Percentiles rank a stretch among this genome's conserved stretches.
Conservation (phyloP, 2,113 vertebrate genomes). For the Furnarius figulus region DNA sequence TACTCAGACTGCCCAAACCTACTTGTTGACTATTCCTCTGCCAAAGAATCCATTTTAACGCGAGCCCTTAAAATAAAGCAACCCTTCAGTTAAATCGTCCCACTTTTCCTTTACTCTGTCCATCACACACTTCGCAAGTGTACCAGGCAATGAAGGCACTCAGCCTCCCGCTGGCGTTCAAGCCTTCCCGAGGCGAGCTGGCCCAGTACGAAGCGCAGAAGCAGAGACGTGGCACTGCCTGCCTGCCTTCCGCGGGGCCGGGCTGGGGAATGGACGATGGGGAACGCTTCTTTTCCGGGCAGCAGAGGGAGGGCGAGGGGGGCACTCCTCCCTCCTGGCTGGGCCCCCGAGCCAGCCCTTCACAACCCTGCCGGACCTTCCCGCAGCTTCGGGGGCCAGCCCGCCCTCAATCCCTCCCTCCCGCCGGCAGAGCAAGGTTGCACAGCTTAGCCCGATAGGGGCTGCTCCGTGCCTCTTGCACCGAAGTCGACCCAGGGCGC, state of each 20-base stretch:
- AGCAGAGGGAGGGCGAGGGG: no score
- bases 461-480: neutral
- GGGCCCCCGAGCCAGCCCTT: neutral
- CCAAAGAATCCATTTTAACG: neutral
- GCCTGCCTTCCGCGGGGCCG: neutral
- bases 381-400: neutral
- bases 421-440: rapidly evolving
- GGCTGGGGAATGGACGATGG: neutral
- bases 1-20: neutral
- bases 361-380: neutral
- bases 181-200: neutral
- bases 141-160: neutral
- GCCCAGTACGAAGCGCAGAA: neutral
- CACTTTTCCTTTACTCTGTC: neutral
- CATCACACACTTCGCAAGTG: neutral
- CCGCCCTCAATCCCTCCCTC: neutral
- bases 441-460: neutral
- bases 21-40: neutral
- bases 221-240: neutral
- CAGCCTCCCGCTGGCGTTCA: neutral
- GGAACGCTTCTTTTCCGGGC: neutral
- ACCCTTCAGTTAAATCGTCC: neutral
- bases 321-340: no score
- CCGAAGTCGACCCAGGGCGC: neutral
- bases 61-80: neutral